Evolutionary conservation across 2,888 invertebrate species (phyloP).

Genomic region (Euphydryas editha): DNA sequence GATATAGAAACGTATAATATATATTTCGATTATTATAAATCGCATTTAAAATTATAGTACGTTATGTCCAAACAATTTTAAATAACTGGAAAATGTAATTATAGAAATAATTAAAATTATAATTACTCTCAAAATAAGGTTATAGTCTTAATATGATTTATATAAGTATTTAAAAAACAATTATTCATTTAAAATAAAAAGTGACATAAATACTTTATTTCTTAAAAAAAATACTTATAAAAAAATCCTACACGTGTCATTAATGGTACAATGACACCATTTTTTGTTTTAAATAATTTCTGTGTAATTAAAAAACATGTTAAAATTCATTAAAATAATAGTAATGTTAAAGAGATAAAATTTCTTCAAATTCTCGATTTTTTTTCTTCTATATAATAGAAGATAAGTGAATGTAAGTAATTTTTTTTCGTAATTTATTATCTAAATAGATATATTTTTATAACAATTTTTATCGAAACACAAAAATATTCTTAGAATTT

Average conservation of each 20-base stretch:
- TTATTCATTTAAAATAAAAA: too few relatives aligned
- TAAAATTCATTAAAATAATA: background rate
- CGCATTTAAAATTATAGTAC: too few relatives aligned
- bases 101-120: background rate
- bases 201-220: too few relatives aligned
- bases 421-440: background rate
- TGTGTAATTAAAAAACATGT: background rate
- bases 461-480: background rate
- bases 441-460: background rate
- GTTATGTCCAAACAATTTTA: too few relatives aligned
- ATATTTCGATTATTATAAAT: too few relatives aligned
- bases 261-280: background rate
- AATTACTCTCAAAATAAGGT: background rate
- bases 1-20: too few relatives aligned
- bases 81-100: background rate
- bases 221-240: background rate
- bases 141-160: background rate
- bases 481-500: too few relatives aligned
- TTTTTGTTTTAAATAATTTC: background rate
- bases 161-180: background rate
- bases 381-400: background rate
- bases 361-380: background rate
- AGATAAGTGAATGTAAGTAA: background rate
- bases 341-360: background rate
- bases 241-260: background rate